A percentile compares a stretch with the other conserved stretches of the same genome.
These are phyloP conservation scores for Saguinus midas DNA, from an alignment of 2,113 vertebrate genomes.

Conservation along the genomic window DNA sequence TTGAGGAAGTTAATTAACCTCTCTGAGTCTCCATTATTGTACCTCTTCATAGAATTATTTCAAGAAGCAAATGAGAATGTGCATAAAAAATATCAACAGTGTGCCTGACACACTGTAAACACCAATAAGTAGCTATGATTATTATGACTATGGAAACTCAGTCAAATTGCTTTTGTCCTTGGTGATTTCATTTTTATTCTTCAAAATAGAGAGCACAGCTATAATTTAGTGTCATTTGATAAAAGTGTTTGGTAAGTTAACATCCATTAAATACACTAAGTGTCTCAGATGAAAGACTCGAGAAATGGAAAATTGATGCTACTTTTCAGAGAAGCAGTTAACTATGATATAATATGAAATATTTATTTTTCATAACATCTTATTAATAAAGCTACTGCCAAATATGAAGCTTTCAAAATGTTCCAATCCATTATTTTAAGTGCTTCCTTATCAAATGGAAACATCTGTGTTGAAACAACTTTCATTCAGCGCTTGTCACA, in stretches of 20 bases:
- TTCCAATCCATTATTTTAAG: constrained; percentile 77
- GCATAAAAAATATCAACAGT: not conserved
- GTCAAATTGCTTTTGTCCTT: not conserved
- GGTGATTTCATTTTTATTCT: not conserved
- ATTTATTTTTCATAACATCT: constrained; percentile 71
- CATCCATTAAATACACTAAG: not conserved
- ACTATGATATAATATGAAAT: constrained; percentile 74
- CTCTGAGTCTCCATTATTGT: not conserved
- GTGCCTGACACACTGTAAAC: not conserved
- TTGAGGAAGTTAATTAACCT: not conserved
- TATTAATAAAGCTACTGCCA: constrained; percentile 75
- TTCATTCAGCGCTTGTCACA: constrained; percentile 64
- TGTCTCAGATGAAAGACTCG: not conserved
- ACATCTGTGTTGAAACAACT: constrained; percentile 75
- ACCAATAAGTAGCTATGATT: not conserved
- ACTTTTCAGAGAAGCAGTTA: constrained; percentile 60
- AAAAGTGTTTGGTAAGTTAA: not conserved
- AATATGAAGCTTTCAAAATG: constrained; percentile 68
- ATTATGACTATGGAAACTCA: not conserved
- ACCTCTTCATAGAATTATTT: not conserved
- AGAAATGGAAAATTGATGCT: not conserved
- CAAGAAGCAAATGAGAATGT: not conserved
- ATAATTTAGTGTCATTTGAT: not conserved
- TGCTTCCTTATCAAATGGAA: constrained; percentile 74
- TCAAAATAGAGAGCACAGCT: constrained; percentile 13